Evolutionary conservation across 2,797 vertebrate genomes (phyloP).

Genomic region (Sebastes hubbsi): DNA sequence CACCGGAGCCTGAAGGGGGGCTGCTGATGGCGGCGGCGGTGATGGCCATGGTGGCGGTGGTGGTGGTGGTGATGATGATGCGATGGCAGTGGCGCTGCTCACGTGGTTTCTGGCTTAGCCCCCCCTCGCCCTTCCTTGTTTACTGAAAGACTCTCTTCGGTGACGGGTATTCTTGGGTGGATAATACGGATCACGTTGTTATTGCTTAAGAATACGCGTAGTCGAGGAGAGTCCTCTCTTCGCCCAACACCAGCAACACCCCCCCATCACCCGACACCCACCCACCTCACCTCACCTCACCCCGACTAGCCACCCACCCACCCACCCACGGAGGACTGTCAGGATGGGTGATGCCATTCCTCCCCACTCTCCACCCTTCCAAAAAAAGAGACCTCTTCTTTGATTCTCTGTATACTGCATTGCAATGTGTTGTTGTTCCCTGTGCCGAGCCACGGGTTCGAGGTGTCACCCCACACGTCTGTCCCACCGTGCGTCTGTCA

Average conservation of each 20-base stretch:
- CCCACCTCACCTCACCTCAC: conserved; percentile 54
- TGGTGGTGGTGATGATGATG: conserved; percentile 55
- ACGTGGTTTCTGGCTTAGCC: conserved; percentile 71
- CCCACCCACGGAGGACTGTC: conserved; percentile 57
- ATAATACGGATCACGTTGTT: conserved; percentile 99
- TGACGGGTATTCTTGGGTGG: conserved; percentile 99
- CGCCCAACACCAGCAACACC: conserved; percentile 64
- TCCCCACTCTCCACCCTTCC: conserved; percentile 19
- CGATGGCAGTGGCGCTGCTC: conserved; percentile 60
- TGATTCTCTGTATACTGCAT: conserved; percentile 29
- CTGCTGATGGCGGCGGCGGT: conserved; percentile 47
- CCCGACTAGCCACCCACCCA: conserved; percentile 36
- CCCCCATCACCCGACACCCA: conserved; percentile 40
- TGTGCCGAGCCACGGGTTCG: conserved; percentile 16
- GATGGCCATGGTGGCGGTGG: conserved; percentile 46
- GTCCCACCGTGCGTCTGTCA: conserved; percentile 50
- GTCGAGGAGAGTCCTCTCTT: conserved; percentile 99
- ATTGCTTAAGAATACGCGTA: conserved; percentile 99
- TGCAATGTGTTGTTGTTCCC: conserved; percentile 28
- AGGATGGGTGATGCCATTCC: conserved; percentile 51
- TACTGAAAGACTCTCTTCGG: conserved; percentile 96
- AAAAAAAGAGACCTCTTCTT: conserved; percentile 27
- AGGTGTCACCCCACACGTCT: conserved; percentile 34
- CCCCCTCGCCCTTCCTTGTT: conserved; percentile 40
- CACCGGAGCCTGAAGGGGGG: conserved; percentile 72